phyloP scores from a whole-genome alignment of 2,113 vertebrate species.

The Empidonax traillii region DNA sequence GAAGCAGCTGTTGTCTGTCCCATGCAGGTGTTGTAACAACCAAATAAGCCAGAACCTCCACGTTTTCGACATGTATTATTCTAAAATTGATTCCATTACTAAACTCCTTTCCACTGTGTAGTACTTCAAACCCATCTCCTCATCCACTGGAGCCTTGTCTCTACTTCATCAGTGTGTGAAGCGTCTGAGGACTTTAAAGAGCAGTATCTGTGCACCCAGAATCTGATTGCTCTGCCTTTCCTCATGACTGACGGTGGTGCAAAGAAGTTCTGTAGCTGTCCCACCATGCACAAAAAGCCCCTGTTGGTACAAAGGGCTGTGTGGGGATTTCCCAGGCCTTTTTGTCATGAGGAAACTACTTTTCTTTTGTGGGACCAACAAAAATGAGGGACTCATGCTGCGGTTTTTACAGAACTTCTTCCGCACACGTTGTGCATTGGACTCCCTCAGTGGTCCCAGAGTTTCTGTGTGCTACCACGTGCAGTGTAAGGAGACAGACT shows the following conservation, averaged over 20 bases:
- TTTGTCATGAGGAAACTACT: not conserved
- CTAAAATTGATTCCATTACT: not conserved
- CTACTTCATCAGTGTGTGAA: not conserved
- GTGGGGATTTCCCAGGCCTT: not conserved
- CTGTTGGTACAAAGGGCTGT: not conserved
- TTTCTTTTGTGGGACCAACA: not conserved
- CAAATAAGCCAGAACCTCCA: not conserved
- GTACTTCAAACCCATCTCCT: not conserved
- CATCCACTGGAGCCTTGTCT: not conserved
- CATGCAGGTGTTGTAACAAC: not conserved
- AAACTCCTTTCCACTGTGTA: not conserved
- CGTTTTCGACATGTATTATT: not conserved
- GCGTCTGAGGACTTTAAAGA: not conserved
- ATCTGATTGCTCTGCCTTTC: not conserved
- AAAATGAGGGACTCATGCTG: rapidly evolving
- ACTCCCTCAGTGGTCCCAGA: not conserved
- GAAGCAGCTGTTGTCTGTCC: not conserved
- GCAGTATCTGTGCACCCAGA: not conserved
- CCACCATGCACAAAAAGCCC: not conserved
- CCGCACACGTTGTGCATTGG: too few species aligned
- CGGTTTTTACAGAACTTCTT: not conserved
- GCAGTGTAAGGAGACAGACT: not conserved
- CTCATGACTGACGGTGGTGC: not conserved
- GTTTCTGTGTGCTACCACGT: not conserved
- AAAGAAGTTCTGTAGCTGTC: not conserved